Percentiles rank a stretch among this genome's conserved stretches.
phyloP scores from a whole-genome alignment of 2,797 vertebrate species.

The Galagoides demidoff region DNA sequence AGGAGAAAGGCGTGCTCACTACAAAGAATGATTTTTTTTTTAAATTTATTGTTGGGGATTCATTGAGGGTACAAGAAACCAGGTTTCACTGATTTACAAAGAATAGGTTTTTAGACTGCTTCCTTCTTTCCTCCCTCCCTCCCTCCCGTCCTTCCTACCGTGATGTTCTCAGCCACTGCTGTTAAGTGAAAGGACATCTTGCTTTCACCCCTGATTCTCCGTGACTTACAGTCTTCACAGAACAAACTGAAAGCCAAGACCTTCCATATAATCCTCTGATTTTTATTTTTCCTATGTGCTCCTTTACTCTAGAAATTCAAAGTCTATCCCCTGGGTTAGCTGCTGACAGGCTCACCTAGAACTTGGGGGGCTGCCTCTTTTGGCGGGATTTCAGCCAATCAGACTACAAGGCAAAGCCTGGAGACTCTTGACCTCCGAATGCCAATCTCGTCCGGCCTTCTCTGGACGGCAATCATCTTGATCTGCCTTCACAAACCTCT shows the following conservation, averaged over 20 bases:
- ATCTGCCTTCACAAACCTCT: not conserved
- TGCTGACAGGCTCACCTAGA: not conserved
- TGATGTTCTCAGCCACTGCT: not conserved
- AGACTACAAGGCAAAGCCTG: not conserved
- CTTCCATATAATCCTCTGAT: not conserved
- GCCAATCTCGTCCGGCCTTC: not conserved
- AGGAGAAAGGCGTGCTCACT: not conserved
- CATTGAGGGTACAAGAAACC: too few species aligned
- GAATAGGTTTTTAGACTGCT: not conserved
- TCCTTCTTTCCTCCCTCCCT: not conserved
- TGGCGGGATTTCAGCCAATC: not conserved
- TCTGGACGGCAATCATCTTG: not conserved
- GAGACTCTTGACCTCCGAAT: not conserved
- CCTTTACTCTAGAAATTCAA: not conserved
- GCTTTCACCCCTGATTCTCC: not conserved
- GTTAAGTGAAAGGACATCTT: not conserved
- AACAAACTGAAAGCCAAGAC: not conserved
- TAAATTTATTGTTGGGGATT: too few species aligned
- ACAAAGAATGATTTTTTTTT: not conserved
- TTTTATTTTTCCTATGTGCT: not conserved
- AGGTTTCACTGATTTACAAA: not conserved
- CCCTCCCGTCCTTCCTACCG: not conserved
- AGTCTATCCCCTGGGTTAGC: not conserved
- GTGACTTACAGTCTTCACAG: not conserved
- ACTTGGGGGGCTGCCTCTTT: not conserved